Base-by-base conservation (phyloP, 2,888 invertebrate genomes). In the Drosophila rellima region DNA sequence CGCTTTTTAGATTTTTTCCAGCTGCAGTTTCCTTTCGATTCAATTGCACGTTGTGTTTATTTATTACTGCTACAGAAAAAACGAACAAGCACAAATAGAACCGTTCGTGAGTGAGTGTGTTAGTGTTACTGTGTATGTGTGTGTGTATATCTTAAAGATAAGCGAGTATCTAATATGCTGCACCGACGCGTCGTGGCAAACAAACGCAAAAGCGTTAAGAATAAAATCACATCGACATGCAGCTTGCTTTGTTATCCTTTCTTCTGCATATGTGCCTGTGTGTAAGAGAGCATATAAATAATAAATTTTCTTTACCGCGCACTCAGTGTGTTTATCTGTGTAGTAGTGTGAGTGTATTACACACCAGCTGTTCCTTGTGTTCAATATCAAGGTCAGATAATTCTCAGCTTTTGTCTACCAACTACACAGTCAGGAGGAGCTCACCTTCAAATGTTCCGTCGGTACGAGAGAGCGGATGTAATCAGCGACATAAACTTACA, bases 371-470 rank as follows among this genome's bases (percentile, higher is more conserved):
- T 88, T 86, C 45, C 76, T 68, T 78, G 66, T 69, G 78, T 71
- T 83, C 75, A 83, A 85, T 83, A 86, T 88, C 88, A 88, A 83
- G 88, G 88, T 83, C 86, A 78, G 40, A 66, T 66, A 66, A 51
- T 47, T 37, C 59, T 51, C 37, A 65, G 18, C 20, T 78, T 47
- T 47, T 39, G 13, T 18, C 18, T 26, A n/a, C 20, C 37, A 44
- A 17, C 18, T 17, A 20, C 10, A 15, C 20, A 48, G 10, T 31
- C 18, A 50, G 4, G n/a, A 7, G 17, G 4, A 33, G 18, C 8
- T 17, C 3, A 2, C 10, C 17, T 11, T 8, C 0, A 39, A 52
- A 47, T 56, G 26, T 56, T 33, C 68, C 61, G 74, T 23, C 51
- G 70, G 63, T 33, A 26, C 7, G 18, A 31, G 18, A 3, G 2